A percentile compares a stretch with the other conserved stretches of the same genome.
Conservation (phyloP, 2,888 invertebrate genomes). For the Chymomyza amoena region DNA sequence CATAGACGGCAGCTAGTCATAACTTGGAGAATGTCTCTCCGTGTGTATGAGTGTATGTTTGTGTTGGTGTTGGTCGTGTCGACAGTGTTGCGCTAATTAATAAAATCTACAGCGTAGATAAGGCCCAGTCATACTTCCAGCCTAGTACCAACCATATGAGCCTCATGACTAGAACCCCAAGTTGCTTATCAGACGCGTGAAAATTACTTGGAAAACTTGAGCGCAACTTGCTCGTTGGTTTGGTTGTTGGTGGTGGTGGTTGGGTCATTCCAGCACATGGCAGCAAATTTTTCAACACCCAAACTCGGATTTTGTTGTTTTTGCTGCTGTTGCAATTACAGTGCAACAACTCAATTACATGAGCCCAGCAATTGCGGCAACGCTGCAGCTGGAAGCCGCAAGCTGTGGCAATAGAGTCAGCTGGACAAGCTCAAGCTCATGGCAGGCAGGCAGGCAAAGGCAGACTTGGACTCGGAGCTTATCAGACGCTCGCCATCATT, state of each 20-base stretch:
- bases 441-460: neutral
- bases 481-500: neutral
- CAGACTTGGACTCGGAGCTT: neutral
- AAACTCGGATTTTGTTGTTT: slow-evolving; percentile 1
- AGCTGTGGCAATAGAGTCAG: neutral
- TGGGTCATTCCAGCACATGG: neutral
- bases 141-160: neutral
- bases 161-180: slow-evolving; percentile 5
- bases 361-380: slow-evolving; percentile 18
- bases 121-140: slow-evolving; percentile 9
- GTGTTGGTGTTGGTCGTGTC: neutral
- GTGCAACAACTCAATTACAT: slow-evolving; percentile 49
- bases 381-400: slow-evolving; percentile 27
- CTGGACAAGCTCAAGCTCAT: slow-evolving; percentile 1
- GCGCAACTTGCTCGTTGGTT: neutral
- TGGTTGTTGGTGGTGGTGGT: neutral
- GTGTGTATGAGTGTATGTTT: neutral
- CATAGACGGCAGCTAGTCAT: neutral
- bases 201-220: neutral
- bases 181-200: slow-evolving; percentile 45
- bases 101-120: slow-evolving; percentile 55
- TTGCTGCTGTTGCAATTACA: slow-evolving; percentile 18
- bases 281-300: slow-evolving; percentile 41
- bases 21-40: neutral
- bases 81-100: slow-evolving; percentile 53